These are phyloP conservation scores for Oriolus oriolus DNA, from an alignment of 2,113 vertebrate genomes.

Conservation along the genomic window DNA sequence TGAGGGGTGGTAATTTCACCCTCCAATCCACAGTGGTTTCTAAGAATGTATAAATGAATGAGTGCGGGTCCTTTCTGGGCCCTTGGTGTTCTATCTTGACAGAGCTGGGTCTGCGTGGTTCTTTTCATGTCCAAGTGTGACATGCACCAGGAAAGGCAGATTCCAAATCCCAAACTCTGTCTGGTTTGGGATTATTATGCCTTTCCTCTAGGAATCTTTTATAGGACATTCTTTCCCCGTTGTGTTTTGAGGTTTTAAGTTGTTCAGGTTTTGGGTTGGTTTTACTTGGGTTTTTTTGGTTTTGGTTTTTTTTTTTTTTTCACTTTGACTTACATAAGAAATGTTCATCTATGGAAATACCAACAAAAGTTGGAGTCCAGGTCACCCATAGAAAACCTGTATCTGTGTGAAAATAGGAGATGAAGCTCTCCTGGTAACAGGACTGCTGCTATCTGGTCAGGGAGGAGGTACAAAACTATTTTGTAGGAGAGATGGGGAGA, in stretches of 20 bases:
- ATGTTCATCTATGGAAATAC: neutral
- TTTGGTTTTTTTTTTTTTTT: neutral
- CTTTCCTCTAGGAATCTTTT: neutral
- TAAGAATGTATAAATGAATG: too few relatives aligned
- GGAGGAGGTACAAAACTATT: neutral
- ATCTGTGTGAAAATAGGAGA: neutral
- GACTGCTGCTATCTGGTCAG: neutral
- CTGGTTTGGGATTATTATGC: neutral
- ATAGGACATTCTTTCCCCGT: neutral
- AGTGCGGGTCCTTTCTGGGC: too few relatives aligned
- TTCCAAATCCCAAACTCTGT: neutral
- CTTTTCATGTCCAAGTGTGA: too few relatives aligned
- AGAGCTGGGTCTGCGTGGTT: too few relatives aligned
- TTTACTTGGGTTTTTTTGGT: neutral
- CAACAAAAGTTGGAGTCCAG: neutral
- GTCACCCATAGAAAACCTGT: neutral
- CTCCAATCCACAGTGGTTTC: too few relatives aligned
- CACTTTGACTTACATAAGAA: neutral
- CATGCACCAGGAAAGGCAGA: neutral
- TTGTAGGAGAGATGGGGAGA: neutral
- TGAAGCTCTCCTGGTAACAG: neutral
- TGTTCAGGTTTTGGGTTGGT: neutral
- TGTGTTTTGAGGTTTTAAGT: neutral
- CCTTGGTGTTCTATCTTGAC: too few relatives aligned
- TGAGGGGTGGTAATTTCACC: too few relatives aligned